Percentiles rank a stretch among this genome's conserved stretches.
These are phyloP conservation scores for Orthonychiurus folsomi DNA, from an alignment of 2,888 invertebrate species.

Conservation along the genomic window DNA sequence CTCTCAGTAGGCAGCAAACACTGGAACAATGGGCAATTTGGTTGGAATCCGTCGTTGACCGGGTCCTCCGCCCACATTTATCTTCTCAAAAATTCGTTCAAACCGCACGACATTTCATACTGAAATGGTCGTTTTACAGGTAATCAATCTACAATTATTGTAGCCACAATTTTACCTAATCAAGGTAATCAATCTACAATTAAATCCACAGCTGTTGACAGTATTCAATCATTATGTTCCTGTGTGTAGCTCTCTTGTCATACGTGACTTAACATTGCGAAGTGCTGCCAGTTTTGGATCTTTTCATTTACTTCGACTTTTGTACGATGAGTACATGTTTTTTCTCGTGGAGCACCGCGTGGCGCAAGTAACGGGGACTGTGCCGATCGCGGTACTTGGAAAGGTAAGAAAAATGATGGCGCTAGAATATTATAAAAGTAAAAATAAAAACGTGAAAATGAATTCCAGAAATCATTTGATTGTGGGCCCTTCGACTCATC, in stretches of 20 bases:
- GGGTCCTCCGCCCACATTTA: constrained; percentile 79
- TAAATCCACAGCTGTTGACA: too few relatives aligned
- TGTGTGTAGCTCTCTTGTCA: constrained; percentile 79
- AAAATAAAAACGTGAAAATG: too few relatives aligned
- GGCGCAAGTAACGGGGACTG: constrained; percentile 77
- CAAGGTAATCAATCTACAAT: background rate
- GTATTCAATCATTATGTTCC: too few relatives aligned
- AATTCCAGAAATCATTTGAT: background rate
- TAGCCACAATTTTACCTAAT: background rate
- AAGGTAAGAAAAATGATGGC: too few relatives aligned
- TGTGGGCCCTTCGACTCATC: background rate
- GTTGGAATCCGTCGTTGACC: constrained; percentile 87
- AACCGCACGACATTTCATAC: constrained; percentile 81
- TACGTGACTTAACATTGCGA: constrained; percentile 86
- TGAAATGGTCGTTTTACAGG: constrained; percentile 99
- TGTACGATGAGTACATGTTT: constrained; percentile 99
- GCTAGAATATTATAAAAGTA: too few relatives aligned
- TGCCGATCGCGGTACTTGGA: constrained; percentile 90
- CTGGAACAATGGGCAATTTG: constrained; percentile 97
- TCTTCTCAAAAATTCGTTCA: constrained; percentile 71
- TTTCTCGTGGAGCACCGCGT: constrained; percentile 95
- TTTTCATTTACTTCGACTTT: constrained; percentile 91
- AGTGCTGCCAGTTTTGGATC: constrained; percentile 98
- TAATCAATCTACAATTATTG: constrained; percentile 42
- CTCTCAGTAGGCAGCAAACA: constrained; percentile 81